These are phyloP conservation scores for Macrostomum lignano DNA, from an alignment of 1,140 invertebrate species.

Conservation along the genomic window DNA sequence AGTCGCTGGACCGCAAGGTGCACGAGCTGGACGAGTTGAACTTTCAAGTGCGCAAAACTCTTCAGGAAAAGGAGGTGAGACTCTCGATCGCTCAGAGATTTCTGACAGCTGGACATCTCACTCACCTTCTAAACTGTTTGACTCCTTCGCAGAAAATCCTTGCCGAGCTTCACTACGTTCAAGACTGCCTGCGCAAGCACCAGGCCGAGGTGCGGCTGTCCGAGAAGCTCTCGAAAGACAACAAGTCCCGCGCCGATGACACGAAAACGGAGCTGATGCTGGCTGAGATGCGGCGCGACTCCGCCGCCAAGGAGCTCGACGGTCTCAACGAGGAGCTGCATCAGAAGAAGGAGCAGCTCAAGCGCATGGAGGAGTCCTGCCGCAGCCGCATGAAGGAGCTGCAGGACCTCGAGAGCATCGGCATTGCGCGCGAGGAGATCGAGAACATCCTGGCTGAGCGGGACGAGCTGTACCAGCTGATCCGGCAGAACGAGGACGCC, in stretches of 20 bases:
- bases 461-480: not conserved
- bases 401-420: not conserved
- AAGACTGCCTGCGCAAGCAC: not conserved
- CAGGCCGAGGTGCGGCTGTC: constrained; percentile 1
- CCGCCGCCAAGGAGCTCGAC: not conserved
- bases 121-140: no score
- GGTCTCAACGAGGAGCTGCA: not conserved
- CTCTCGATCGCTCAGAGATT: no score
- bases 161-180: not conserved
- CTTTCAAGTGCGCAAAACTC: not conserved
- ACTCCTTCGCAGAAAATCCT: no score
- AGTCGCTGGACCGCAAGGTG: not conserved
- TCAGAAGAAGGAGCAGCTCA: not conserved
- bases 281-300: not conserved
- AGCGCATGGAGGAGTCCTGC: not conserved
- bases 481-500: not conserved
- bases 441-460: not conserved
- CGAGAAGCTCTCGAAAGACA: not conserved
- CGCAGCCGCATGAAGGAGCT: not conserved
- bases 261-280: not conserved
- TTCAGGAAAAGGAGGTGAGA: not conserved
- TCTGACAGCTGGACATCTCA: no score
- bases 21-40: not conserved
- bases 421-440: not conserved
- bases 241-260: not conserved